Evolutionary conservation across 2,113 vertebrate genomes (phyloP).

Genomic region (mouse (Mus musculus)): GRCm39 chr6:5663501-5664000

Average conservation of each 20-base stretch:
- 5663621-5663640: background rate
- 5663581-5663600: background rate
- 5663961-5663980: background rate
- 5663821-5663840: background rate
- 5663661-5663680: background rate
- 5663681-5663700: background rate
- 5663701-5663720: background rate
- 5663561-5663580: background rate
- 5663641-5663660: background rate
- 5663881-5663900: background rate
- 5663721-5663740: background rate
- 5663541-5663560: background rate
- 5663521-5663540: background rate
- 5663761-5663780: background rate
- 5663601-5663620: background rate
- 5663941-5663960: background rate
- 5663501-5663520: background rate
- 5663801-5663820: background rate
- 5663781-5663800: background rate
- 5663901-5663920: background rate
- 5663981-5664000: background rate
- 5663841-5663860: background rate
- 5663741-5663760: background rate
- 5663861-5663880: background rate
- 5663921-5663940: background rate